Percentiles rank a stretch among this genome's conserved stretches.
phyloP scores from a whole-genome alignment of 2,113 vertebrate species.

The Gnathonemus longibarbis region DNA sequence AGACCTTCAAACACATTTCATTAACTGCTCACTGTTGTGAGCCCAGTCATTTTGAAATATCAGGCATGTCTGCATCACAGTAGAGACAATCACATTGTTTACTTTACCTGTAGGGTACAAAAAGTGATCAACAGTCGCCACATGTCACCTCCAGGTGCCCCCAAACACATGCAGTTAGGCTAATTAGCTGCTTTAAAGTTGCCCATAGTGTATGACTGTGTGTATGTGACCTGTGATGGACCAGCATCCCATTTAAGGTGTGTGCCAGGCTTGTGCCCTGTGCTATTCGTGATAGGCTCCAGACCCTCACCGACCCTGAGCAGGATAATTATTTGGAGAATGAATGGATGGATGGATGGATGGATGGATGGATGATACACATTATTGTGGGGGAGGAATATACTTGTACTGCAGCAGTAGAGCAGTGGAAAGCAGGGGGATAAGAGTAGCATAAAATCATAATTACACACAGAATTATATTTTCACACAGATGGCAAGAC shows the following conservation, averaged over 20 bases:
- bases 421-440: not conserved
- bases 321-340: not conserved
- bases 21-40: not conserved
- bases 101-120: not conserved
- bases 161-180: not conserved
- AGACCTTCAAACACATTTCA: not conserved
- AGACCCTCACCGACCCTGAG: not conserved
- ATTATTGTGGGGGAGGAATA: not conserved
- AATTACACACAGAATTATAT: not conserved
- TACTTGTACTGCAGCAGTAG: not conserved
- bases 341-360: not conserved
- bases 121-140: not conserved
- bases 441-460: not conserved
- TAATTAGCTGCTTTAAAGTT: not conserved
- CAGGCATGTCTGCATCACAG: not conserved
- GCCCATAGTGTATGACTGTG: not conserved
- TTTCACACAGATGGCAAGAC: not conserved
- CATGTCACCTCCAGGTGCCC: not conserved
- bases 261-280: not conserved
- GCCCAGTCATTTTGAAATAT: not conserved
- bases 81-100: not conserved
- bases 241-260: not conserved
- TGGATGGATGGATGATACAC: not conserved
- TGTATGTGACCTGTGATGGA: not conserved
- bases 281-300: not conserved